Evolutionary conservation across 2,113 vertebrate species (phyloP), one percentile per base, ranked within the genome.

Genomic region (Uropsilus gracilis): DNA sequence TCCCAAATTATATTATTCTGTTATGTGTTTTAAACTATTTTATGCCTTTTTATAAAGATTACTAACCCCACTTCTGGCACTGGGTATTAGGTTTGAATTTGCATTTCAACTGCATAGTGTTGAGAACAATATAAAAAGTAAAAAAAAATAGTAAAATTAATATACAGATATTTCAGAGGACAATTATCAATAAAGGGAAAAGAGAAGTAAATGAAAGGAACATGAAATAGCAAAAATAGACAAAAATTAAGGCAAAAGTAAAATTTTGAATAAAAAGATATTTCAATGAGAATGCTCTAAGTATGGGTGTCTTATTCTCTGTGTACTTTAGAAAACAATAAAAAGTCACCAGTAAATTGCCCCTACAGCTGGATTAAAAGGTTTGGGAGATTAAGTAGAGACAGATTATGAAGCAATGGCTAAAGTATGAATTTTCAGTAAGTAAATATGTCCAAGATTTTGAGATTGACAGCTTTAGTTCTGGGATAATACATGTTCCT

Each of bases 1-100:
- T 39, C 75, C 18, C 71, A 88, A 76, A 93, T 53, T 46, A 71
- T 57, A 75, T 85, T 30, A 30, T 91, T 81, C 37, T 75, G 17
- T 50, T 16, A 93, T 9, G 57, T 88, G 30, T 82, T 91, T 85
- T 46, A 64, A 91, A 93, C 73, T 91, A 48, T 61, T 37, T 88
- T 48, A 85, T 86, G 34, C 30, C 13, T 83, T 34, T 82, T n/a
- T 92, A 53, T 50, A 87, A 94, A 59, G 64, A 91, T 63, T 71
- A 88, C 44, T 64, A 85, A 50, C 42, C 46, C 28, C 1, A 64
- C 30, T 75, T 87, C 44, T 24, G 20, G 22, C 30, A 75, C 50
- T 85, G 14, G 75, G 32, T 3, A 59, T 22, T 72, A 24, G 63
- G 12, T 89, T 46, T 89, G 57, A 87, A 59, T 69, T 94, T 81